Conservation (phyloP, 2,888 invertebrate genomes). For the Macrophya annulata region DNA sequence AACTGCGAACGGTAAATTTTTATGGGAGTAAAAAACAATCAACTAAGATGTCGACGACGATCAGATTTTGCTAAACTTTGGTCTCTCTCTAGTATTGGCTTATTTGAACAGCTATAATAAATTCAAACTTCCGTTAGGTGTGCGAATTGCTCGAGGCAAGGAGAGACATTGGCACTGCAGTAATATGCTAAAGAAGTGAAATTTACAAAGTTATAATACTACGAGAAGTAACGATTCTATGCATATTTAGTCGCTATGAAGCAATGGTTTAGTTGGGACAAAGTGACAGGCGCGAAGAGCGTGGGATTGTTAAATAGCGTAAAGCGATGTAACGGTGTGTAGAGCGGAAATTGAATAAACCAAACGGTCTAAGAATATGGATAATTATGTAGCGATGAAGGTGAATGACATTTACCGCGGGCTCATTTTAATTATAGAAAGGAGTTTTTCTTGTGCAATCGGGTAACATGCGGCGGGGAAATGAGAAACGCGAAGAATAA, state of each 20-base stretch:
- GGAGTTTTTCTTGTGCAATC: conserved; percentile 20
- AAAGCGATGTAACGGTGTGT: conserved; percentile 24
- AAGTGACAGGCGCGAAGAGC: neutral
- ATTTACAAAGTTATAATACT: neutral
- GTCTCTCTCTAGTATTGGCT: neutral
- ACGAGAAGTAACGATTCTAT: neutral
- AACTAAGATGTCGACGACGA: neutral
- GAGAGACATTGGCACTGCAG: neutral
- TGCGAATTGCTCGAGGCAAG: neutral
- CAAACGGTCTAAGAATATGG: neutral
- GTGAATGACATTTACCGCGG: conserved; percentile 37
- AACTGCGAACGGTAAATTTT: conserved; percentile 21
- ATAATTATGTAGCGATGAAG: neutral
- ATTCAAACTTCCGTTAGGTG: neutral
- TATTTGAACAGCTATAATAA: neutral
- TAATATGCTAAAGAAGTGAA: neutral
- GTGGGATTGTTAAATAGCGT: conserved; percentile 29
- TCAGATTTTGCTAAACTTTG: neutral
- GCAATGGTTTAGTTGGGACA: neutral
- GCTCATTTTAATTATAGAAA: conserved; percentile 12
- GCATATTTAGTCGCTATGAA: neutral
- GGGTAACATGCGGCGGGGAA: conserved; percentile 15
- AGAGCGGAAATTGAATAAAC: conserved; percentile 28
- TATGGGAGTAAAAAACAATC: neutral
- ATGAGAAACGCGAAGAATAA: neutral